Evolutionary conservation across 2,888 invertebrate genomes (phyloP).

Genomic region (Therioaphis trifolii): DNA sequence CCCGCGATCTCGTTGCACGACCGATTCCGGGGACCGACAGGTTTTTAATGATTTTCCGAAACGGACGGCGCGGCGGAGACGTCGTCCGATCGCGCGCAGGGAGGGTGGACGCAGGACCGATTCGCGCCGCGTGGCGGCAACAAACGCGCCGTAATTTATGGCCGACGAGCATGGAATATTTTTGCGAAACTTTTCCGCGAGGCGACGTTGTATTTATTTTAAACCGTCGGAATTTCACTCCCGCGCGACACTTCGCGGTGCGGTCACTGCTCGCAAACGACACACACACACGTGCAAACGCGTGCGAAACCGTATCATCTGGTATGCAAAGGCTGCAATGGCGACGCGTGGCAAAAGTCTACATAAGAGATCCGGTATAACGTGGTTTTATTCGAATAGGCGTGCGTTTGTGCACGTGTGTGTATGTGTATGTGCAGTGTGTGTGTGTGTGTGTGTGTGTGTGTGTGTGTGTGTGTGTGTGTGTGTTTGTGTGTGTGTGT

Average conservation of each 20-base stretch:
- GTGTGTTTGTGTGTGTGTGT: too few relatives aligned
- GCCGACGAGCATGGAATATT: conserved; percentile 54
- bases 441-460: too few relatives aligned
- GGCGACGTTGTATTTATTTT: neutral
- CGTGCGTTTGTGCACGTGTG: too few relatives aligned
- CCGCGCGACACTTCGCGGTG: neutral
- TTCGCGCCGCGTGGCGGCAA: neutral
- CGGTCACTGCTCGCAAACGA: neutral
- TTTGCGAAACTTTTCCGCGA: conserved; percentile 6
- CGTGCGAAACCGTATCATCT: neutral
- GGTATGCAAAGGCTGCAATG: too few relatives aligned
- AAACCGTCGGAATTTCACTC: neutral
- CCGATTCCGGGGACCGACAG: conserved; percentile 41
- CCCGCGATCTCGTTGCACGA: neutral
- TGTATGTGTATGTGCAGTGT: too few relatives aligned
- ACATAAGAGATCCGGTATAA: too few relatives aligned
- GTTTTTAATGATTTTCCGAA: conserved; percentile 61
- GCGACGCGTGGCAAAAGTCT: too few relatives aligned
- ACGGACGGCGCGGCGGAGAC: neutral
- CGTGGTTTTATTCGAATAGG: too few relatives aligned
- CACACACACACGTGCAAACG: neutral
- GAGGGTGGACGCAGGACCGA: conserved; percentile 5
- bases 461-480: too few relatives aligned
- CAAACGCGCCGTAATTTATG: conserved; percentile 48
- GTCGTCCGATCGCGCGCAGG: neutral